Percentiles rank a stretch among this genome's conserved stretches.
Conservation (phyloP, 2,113 vertebrate species). For the Meriones unguiculatus region DNA sequence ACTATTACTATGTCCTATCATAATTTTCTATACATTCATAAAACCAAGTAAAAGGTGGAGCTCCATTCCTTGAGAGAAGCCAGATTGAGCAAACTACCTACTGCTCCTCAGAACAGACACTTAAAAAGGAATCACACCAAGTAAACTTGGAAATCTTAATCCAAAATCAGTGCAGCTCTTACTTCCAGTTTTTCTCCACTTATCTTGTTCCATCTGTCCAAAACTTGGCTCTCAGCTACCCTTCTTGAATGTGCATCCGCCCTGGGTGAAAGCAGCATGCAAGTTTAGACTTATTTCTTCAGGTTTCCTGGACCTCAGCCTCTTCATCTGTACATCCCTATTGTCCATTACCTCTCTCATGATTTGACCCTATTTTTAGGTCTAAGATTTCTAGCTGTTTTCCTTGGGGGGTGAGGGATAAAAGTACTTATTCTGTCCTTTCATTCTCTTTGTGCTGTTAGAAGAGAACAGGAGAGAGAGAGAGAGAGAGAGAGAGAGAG, state of each 20-base stretch:
- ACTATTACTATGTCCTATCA: too few relatives aligned
- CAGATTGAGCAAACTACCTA: too few relatives aligned
- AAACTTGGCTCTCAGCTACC: background rate
- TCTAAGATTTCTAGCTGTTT: background rate
- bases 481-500: too few relatives aligned
- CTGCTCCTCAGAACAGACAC: too few relatives aligned
- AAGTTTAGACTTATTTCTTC: background rate
- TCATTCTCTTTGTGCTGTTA: background rate
- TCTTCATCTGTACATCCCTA: background rate
- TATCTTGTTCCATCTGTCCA: too few relatives aligned
- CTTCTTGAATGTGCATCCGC: background rate
- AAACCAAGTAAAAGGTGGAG: too few relatives aligned
- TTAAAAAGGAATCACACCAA: too few relatives aligned
- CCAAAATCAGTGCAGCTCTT: rapidly evolving
- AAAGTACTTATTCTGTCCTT: background rate
- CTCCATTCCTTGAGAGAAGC: too few relatives aligned
- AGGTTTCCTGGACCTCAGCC: background rate
- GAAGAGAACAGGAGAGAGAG: background rate
- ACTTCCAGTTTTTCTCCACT: background rate
- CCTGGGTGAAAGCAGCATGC: background rate
- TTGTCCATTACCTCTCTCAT: background rate
- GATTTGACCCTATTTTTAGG: background rate
- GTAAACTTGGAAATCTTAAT: background rate
- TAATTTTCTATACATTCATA: too few relatives aligned
- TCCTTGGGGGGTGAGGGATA: background rate